These are phyloP conservation scores for Tromatobia lineatoria DNA, from an alignment of 2,888 invertebrate genomes.

Conservation along the genomic window DNA sequence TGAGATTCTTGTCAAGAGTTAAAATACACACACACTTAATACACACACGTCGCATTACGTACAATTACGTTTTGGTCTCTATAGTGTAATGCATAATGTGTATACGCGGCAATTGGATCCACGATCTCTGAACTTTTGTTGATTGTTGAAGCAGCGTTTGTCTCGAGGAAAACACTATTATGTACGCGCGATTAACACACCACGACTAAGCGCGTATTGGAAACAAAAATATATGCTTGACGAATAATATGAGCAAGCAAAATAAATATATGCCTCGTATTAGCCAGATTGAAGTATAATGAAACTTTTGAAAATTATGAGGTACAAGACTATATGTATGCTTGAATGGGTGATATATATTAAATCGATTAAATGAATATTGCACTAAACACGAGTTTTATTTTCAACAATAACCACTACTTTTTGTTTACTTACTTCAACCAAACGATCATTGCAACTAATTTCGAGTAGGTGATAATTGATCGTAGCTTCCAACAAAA, in stretches of 20 bases:
- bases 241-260: conserved; percentile 51
- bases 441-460: neutral
- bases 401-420: conserved; percentile 8
- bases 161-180: conserved; percentile 9
- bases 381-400: conserved; percentile 63
- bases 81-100: conserved; percentile 7
- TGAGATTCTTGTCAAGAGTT: conserved; percentile 34
- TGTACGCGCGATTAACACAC: conserved; percentile 8
- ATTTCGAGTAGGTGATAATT: no score
- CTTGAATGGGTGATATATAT: conserved; percentile 79
- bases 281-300: conserved; percentile 63
- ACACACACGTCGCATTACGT: conserved; percentile 39
- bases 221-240: conserved; percentile 37
- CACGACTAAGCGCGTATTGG: neutral
- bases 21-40: conserved; percentile 10
- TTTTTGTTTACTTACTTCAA: neutral
- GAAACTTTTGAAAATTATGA: conserved; percentile 67
- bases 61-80: conserved; percentile 23
- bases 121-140: conserved; percentile 55
- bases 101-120: conserved; percentile 39
- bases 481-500: no score
- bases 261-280: conserved; percentile 66
- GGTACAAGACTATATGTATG: conserved; percentile 78
- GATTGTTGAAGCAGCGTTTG: conserved; percentile 49
- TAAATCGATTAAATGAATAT: conserved; percentile 76